Percentiles rank a stretch among this genome's conserved stretches.
Conservation (phyloP, 2,797 vertebrate genomes). For the Muraenolepis orangiensis region DNA sequence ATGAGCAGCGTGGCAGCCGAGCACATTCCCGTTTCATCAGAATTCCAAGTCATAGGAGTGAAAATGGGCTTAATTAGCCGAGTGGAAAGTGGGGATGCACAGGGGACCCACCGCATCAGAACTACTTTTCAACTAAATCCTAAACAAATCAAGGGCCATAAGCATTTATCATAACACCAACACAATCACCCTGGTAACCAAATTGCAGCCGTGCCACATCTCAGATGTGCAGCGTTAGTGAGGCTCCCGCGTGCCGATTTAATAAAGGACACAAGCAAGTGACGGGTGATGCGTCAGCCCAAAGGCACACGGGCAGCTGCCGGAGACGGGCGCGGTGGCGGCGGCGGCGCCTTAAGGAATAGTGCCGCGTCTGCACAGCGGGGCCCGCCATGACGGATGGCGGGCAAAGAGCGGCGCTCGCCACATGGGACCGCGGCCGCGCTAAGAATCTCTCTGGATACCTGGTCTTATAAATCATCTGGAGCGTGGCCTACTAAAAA, state of each 20-base stretch:
- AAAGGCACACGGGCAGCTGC: conserved; percentile 30
- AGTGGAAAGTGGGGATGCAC: conserved; percentile 26
- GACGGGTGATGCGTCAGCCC: conserved; percentile 28
- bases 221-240: neutral
- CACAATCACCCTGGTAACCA: conserved; percentile 11
- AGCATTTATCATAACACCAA: conserved; percentile 35
- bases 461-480: conserved; percentile 53
- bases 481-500: conserved; percentile 47
- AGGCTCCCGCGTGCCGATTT: conserved; percentile 24
- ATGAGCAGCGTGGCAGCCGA: neutral
- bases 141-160: conserved; percentile 33
- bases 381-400: conserved; percentile 46
- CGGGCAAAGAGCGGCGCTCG: conserved; percentile 10
- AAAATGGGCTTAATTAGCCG: conserved; percentile 35
- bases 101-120: conserved; percentile 26
- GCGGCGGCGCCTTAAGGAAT: conserved; percentile 25
- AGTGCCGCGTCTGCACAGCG: conserved; percentile 9
- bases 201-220: conserved; percentile 25
- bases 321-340: conserved; percentile 2
- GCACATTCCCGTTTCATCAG: conserved; percentile 10
- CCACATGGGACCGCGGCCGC: conserved; percentile 36
- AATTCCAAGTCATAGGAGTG: conserved; percentile 24
- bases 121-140: conserved; percentile 31
- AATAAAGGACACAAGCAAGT: conserved; percentile 34
- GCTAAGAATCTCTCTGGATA: conserved; percentile 50